phyloP scores from a whole-genome alignment of 1,140 invertebrate species.

The Sitophilus oryzae region DNA sequence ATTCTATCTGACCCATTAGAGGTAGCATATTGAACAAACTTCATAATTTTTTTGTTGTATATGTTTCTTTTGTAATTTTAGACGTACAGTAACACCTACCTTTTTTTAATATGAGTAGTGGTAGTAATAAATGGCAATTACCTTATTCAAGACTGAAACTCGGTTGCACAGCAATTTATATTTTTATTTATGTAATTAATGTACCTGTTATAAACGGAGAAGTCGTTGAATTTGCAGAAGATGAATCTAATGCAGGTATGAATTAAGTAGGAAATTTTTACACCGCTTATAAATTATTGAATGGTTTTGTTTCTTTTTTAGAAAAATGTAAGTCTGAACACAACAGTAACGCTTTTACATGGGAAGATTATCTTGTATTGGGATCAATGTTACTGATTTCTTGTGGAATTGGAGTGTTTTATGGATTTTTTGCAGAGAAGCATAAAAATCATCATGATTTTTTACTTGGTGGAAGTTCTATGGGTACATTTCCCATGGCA shows the following conservation, averaged over 20 bases:
- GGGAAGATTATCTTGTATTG: constrained; percentile 68
- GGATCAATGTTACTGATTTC: constrained; percentile 64
- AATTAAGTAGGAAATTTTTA: no score
- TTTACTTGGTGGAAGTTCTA: constrained; percentile 65
- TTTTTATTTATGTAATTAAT: not conserved
- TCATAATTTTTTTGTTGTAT: not conserved
- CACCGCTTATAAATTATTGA: no score
- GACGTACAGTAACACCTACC: not conserved
- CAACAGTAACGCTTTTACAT: constrained; percentile 47
- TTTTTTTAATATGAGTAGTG: not conserved
- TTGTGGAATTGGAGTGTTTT: constrained; percentile 73
- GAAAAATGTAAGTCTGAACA: constrained; percentile 8
- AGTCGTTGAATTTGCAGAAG: no score
- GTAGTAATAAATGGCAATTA: not conserved
- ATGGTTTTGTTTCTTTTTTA: constrained; percentile 3
- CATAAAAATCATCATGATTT: constrained; percentile 72
- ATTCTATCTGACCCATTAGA: no score
- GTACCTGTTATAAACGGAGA: not conserved
- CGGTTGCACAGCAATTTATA: not conserved
- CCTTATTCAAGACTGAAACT: constrained; percentile 7
- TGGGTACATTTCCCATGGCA: constrained; percentile 72
- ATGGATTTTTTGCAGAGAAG: constrained; percentile 67
- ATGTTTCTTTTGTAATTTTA: not conserved
- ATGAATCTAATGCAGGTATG: no score
- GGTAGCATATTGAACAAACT: not conserved